These are phyloP conservation scores for Morone chrysops DNA, from an alignment of 2,113 vertebrate genomes.

Conservation along the genomic window DNA sequence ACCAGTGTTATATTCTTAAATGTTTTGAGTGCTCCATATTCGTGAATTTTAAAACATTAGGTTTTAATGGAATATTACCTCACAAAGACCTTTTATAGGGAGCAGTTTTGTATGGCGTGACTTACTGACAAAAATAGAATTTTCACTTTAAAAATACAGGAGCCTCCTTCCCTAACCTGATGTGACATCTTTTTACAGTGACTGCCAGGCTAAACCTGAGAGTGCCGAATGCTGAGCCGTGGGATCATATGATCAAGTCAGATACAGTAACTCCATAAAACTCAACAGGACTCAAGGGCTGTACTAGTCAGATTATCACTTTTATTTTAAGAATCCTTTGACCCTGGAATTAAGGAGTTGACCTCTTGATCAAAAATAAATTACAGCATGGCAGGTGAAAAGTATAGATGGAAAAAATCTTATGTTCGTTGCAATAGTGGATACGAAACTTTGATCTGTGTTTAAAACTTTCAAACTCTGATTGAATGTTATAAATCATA, in stretches of 20 bases:
- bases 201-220: constrained; percentile 19
- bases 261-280: constrained; percentile 46
- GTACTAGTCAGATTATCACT: constrained; percentile 20
- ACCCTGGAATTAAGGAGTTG: constrained; percentile 9
- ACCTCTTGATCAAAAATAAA: constrained; percentile 24
- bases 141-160: constrained; percentile 21
- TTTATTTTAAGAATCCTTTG: constrained; percentile 45
- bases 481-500: constrained; percentile 24
- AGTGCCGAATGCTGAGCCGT: constrained; percentile 25
- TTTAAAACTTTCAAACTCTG: constrained; percentile 4
- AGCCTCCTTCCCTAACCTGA: neutral
- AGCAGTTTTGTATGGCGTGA: neutral
- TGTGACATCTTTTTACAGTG: constrained; percentile 26
- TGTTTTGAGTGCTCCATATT: neutral
- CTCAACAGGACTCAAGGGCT: constrained; percentile 27
- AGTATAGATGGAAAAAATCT: neutral
- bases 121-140: constrained; percentile 25
- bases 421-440: neutral
- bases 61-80: neutral
- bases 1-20: neutral
- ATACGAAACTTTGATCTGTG: neutral
- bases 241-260: constrained; percentile 38
- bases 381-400: neutral
- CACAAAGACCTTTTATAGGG: neutral
- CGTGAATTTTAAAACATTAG: neutral